Evolutionary conservation across 2,888 invertebrate species (phyloP).

Genomic region (Odontocerum albicorne): DNA sequence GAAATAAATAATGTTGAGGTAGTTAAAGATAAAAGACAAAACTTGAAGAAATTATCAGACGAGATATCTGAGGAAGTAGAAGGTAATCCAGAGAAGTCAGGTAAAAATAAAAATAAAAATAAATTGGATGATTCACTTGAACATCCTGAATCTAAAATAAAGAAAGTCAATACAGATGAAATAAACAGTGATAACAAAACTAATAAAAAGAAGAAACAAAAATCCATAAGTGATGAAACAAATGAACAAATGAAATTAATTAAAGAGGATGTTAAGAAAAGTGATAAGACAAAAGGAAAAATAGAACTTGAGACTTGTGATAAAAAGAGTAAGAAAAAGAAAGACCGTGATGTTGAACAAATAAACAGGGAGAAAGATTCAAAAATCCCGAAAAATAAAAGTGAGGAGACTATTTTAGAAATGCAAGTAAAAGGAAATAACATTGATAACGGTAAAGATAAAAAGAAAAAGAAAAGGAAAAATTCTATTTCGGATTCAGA

Average conservation of each 20-base stretch:
- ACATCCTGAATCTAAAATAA: conserved; percentile 2
- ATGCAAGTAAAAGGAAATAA: too few species aligned
- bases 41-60: conserved; percentile 5
- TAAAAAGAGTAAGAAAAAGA: too few species aligned
- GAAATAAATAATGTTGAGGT: conserved; percentile 10
- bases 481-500: too few species aligned
- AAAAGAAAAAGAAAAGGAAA: too few species aligned
- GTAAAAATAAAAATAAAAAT: conserved; percentile 22
- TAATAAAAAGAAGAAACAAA: conserved; percentile 47
- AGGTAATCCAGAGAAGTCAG: conserved; percentile 1
- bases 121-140: conserved; percentile 17
- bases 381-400: too few species aligned
- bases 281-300: conserved; percentile 37
- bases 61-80: background rate
- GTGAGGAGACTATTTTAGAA: too few species aligned
- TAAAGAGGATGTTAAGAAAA: conserved; percentile 38
- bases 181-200: conserved; percentile 32
- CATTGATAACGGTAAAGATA: conserved; percentile 34
- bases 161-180: conserved; percentile 7
- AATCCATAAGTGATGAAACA: conserved; percentile 49
- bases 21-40: conserved; percentile 25
- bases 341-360: too few species aligned
- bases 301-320: too few species aligned
- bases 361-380: too few species aligned
- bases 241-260: too few species aligned